Conservation (phyloP, 2,888 invertebrate species). For the Ferrisia virgata region DNA sequence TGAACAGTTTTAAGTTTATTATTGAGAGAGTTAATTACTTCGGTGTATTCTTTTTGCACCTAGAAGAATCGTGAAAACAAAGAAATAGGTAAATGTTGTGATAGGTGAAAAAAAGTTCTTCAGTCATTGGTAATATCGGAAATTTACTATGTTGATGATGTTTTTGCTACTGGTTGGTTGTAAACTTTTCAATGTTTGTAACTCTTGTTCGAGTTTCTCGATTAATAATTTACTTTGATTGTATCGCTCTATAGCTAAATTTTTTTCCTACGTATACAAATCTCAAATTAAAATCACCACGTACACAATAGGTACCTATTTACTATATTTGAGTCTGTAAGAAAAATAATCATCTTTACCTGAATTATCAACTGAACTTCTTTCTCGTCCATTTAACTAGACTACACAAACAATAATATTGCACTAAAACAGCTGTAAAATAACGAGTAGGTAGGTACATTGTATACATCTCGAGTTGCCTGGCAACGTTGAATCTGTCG, state of each 20-base stretch:
- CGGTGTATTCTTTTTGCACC: conserved; percentile 31
- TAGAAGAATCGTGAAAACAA: background rate
- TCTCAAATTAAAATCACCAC: background rate
- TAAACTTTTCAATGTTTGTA: background rate
- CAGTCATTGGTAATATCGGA: background rate
- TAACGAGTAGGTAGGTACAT: background rate
- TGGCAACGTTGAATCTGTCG: no score
- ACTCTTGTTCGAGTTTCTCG: conserved; percentile 37
- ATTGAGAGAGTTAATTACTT: background rate
- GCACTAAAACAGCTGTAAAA: background rate
- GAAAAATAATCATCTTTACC: background rate
- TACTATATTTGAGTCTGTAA: no score
- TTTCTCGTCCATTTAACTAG: background rate
- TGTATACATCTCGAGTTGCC: conserved; percentile 15
- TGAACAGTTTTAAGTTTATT: background rate
- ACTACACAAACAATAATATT: background rate
- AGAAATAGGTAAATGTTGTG: background rate
- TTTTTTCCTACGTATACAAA: background rate
- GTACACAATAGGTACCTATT: background rate
- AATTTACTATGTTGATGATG: background rate
- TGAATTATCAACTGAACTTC: background rate
- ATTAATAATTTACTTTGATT: conserved; percentile 23
- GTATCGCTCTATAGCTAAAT: conserved; percentile 11
- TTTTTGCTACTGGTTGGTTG: conserved; percentile 14
- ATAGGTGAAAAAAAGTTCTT: background rate